phyloP scores from a whole-genome alignment of 1,140 invertebrate species.

The Arion vulgaris region DNA sequence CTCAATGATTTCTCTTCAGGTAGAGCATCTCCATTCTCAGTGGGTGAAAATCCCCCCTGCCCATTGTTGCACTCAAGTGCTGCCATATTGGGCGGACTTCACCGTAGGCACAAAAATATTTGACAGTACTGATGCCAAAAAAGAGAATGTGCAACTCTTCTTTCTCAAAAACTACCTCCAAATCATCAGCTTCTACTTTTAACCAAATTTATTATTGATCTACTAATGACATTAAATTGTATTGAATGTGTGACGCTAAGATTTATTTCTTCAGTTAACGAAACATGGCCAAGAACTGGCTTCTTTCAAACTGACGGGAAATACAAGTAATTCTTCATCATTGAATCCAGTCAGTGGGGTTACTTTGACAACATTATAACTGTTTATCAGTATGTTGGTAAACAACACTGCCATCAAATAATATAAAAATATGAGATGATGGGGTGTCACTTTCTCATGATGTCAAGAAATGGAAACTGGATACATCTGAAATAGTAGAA shows the following conservation, averaged over 20 bases:
- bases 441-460: neutral
- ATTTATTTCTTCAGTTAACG: neutral
- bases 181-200: too few species aligned
- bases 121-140: neutral
- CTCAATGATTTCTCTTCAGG: constrained; percentile 36
- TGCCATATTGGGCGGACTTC: constrained; percentile 30
- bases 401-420: neutral
- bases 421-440: neutral
- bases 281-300: neutral
- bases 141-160: neutral
- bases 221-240: neutral
- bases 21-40: constrained; percentile 33
- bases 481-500: neutral
- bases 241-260: neutral
- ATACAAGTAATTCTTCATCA: neutral
- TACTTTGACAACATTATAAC: neutral
- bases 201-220: neutral
- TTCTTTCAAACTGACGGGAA: neutral
- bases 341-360: neutral
- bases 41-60: constrained; percentile 26
- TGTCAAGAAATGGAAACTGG: neutral
- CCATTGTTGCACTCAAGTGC: constrained; percentile 37
- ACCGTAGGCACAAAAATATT: neutral
- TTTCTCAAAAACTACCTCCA: neutral
- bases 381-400: neutral